Percentiles rank a stretch among this genome's conserved stretches.
These are phyloP conservation scores for Triplophysa tibetana DNA, from an alignment of 2,113 vertebrate genomes.

Conservation along the genomic window DNA sequence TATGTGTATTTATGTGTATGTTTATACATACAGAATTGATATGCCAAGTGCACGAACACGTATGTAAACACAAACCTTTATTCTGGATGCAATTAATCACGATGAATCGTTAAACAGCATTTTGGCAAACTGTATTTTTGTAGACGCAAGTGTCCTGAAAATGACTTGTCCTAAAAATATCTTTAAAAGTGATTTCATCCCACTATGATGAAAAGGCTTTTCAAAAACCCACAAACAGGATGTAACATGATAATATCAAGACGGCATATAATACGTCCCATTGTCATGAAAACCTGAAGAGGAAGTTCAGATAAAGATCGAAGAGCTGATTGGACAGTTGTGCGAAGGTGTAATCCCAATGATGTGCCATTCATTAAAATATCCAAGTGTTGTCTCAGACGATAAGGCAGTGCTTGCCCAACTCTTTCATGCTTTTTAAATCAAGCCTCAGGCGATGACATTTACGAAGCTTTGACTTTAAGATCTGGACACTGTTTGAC, in stretches of 20 bases:
- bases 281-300: constrained; percentile 22
- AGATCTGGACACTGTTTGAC: constrained; percentile 17
- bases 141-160: background rate
- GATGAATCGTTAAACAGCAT: no score
- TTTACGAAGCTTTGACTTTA: background rate
- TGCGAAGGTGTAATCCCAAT: background rate
- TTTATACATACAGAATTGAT: no score
- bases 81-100: no score
- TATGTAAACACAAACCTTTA: no score
- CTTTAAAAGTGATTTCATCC: background rate
- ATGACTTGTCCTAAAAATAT: background rate
- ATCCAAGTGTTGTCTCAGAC: background rate
- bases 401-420: background rate
- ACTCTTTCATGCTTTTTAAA: background rate
- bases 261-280: background rate
- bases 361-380: constrained; percentile 27
- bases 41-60: no score
- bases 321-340: constrained; percentile 13
- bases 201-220: background rate
- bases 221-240: constrained; percentile 9
- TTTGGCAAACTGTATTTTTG: no score
- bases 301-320: background rate
- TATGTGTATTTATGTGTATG: no score
- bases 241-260: constrained; percentile 9
- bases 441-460: background rate